Evolutionary conservation across 2,113 vertebrate genomes (phyloP), one percentile per base, ranked within the genome.

Genomic region (Pyxicephalus adspersus): DNA sequence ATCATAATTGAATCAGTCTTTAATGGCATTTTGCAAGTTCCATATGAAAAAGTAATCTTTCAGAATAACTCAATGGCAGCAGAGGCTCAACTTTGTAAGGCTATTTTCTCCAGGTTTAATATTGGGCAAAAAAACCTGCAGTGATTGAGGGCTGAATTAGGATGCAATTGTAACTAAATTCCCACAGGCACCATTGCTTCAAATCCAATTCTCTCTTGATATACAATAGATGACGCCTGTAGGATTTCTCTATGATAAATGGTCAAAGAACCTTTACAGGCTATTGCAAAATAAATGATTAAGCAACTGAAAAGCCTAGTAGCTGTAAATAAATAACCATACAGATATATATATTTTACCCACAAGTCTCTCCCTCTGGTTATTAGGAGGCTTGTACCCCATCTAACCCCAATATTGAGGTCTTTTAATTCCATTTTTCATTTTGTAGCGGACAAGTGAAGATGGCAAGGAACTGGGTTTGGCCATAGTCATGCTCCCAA

Each of bases 1-100:
- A 22, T 74, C 79, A 66, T 81, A 74, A 65, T 81, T 73, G 34
- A 81, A 65, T 81, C 61, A 64, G 68, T 20, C 13, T 66, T 82
- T 82, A 65, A 66, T 34, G 50, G 71, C 20, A 25, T 58, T 66
- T 82, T 55, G 52, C 23, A 25, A 51, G 29, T 65, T 54, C 29
- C 20, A 34, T 34, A 25, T 54, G 31, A 81, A 72, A 76, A 64
- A 71, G 55, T 71, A 63, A 64, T 64, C 25, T 55, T 80, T 71
- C 29, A 38, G 13, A 55, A 73, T 26, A 18, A 55, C n/a, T 51
- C 38, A 16, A 54, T 70, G 78, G 34, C 78, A 81, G 78, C 22
- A 13, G 28, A 54, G 61, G 4, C 71, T 74, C 23, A 9, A 58
- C 23, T 63, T 54, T 71, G 34, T 66, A 75, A 7, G 23, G 20